Base-by-base conservation (phyloP, 2,888 invertebrate genomes). In the Athalia cordata region DNA sequence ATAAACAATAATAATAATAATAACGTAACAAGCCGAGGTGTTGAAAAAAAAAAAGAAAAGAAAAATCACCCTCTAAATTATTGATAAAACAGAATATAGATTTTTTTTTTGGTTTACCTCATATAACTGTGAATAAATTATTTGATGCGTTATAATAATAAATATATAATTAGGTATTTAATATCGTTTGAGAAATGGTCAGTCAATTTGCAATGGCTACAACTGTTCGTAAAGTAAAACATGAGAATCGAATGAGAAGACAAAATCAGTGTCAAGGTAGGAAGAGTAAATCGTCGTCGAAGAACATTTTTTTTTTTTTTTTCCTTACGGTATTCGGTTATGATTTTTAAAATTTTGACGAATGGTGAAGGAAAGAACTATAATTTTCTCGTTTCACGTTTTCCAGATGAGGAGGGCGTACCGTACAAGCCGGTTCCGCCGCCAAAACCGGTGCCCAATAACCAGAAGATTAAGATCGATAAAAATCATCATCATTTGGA, bases 181-280 rank as follows among this genome's bases (percentile, higher is more conserved):
- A 1, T 29, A 29, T 29, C 29, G 29, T 29, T 29, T 29, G 80
- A 84, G 85, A 88, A 79, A 89, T 89, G 89, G 89, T 88, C 83
- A 89, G 89, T 91, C 92, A 93, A 91, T 92, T 93, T 93, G 93
- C 93, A 90, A 94, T 94, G 94, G 94, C 92, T 85, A 91, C 91
- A 79, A 95, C 94, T 83, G 95, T 95, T 85, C 93, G 94, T 85
- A 94, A 94, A 92, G 93, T 95, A 84, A 95, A 95, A 91, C 93
- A 94, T 87, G 93, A 93, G 86, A 94, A 93, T 91, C 91, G 91
- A 82, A 87, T 92, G 79, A 88, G 92, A 80, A 87, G 91, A 84
- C 90, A 87, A 76, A 87, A 88, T 81, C 87, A 87, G 68, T 85
- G 81, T 77, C 87, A 87, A 87, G 89, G 87, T 87, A 82, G 57